Conservation (phyloP, 1,140 invertebrate genomes). For the Eupeodes corollae region DNA sequence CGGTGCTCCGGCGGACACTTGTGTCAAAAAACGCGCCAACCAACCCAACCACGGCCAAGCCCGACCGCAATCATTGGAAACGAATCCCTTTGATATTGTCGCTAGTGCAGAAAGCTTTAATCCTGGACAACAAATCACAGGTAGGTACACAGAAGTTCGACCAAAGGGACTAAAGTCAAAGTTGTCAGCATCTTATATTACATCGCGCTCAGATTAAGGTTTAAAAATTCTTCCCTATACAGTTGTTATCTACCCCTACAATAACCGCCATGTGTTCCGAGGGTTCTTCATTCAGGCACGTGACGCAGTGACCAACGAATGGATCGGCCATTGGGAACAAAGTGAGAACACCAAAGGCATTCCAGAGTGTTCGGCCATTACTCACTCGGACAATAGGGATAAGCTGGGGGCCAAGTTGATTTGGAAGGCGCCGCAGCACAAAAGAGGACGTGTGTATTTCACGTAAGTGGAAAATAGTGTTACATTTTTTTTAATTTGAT, state of each 20-base stretch:
- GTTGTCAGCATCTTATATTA: not conserved
- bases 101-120: conserved; percentile 49
- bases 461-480: conserved; percentile 48
- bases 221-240: not conserved
- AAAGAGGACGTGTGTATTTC: conserved; percentile 58
- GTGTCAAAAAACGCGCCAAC: conserved; percentile 58
- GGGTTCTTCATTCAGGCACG: conserved; percentile 73
- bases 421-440: conserved; percentile 58
- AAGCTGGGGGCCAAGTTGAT: conserved; percentile 59
- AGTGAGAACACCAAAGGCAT: conserved; percentile 60
- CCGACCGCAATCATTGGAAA: conserved; percentile 46
- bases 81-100: conserved; percentile 52
- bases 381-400: conserved; percentile 63
- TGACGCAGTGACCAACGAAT: conserved; percentile 52
- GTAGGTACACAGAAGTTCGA: not conserved
- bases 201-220: not conserved
- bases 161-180: not conserved
- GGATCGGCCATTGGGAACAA: conserved; percentile 59
- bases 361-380: conserved; percentile 65
- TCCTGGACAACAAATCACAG: conserved; percentile 50
- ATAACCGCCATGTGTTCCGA: conserved; percentile 46
- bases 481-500: not conserved
- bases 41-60: conserved; percentile 63
- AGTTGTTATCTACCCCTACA: conserved; percentile 22
- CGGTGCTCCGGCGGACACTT: conserved; percentile 64